Conservation (phyloP, 1,140 invertebrate genomes). For the Spodoptera litura region DNA sequence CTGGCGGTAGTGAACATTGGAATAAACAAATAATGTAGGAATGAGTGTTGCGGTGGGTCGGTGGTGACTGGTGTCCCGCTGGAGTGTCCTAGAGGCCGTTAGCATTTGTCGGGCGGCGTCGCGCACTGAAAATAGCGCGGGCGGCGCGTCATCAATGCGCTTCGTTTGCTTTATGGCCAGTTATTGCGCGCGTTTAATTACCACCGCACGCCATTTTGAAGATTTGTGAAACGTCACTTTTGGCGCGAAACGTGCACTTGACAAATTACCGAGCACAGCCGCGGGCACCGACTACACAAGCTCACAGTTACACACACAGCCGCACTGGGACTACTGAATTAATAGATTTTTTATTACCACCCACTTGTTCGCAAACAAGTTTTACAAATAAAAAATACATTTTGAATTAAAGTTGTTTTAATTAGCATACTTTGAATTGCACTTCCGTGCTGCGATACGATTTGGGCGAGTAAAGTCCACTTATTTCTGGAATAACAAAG, state of each 20-base stretch:
- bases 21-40: slow-evolving; percentile 46
- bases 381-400: slow-evolving; percentile 42
- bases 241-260: slow-evolving; percentile 70
- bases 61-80: slow-evolving; percentile 50
- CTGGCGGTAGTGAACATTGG: slow-evolving; percentile 18
- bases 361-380: slow-evolving; percentile 32
- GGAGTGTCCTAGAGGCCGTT: slow-evolving; percentile 80
- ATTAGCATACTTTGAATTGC: slow-evolving; percentile 71
- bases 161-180: slow-evolving; percentile 75
- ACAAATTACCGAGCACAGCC: slow-evolving; percentile 62
- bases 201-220: slow-evolving; percentile 75
- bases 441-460: slow-evolving; percentile 66
- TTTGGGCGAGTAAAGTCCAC: slow-evolving; percentile 61
- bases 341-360: slow-evolving; percentile 49
- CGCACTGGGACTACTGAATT: slow-evolving; percentile 21
- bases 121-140: slow-evolving; percentile 77
- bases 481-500: slow-evolving; percentile 75
- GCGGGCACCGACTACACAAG: slow-evolving; percentile 27
- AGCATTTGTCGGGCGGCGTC: slow-evolving; percentile 81
- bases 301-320: slow-evolving; percentile 14
- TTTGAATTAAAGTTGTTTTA: slow-evolving; percentile 54
- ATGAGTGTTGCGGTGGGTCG: slow-evolving; percentile 27
- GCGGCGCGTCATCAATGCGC: slow-evolving; percentile 76
- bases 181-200: slow-evolving; percentile 82
- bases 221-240: slow-evolving; percentile 79